phyloP scores from a whole-genome alignment of 2,797 vertebrate genomes.

The Simalia tracyae region DNA sequence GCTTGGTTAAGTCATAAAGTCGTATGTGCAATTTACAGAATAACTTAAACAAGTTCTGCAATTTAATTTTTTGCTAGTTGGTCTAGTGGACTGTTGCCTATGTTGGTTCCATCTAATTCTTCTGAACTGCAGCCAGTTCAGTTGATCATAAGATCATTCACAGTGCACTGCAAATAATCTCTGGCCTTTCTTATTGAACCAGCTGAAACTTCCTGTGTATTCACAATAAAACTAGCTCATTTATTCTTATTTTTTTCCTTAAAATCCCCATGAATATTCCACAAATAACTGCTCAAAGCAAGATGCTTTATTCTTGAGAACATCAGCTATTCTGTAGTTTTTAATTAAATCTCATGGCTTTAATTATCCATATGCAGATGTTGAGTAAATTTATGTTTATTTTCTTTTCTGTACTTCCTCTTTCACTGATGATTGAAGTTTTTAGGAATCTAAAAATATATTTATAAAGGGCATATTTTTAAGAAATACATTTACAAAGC shows the following conservation, averaged over 20 bases:
- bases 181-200: conserved; percentile 28
- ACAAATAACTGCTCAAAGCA: conserved; percentile 40
- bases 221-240: conserved; percentile 30
- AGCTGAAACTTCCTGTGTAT: conserved; percentile 11
- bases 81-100: conserved; percentile 44
- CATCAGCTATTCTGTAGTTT: conserved; percentile 44
- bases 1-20: not conserved
- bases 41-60: conserved; percentile 13
- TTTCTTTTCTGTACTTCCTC: conserved; percentile 28
- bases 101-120: conserved; percentile 46
- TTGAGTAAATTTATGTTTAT: conserved; percentile 41
- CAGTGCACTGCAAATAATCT: conserved; percentile 33
- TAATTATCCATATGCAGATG: conserved; percentile 55
- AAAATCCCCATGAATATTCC: conserved; percentile 4
- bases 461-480: not conserved
- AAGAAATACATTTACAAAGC: not conserved
- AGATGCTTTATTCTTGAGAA: conserved; percentile 46
- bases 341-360: conserved; percentile 62
- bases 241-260: conserved; percentile 36
- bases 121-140: conserved; percentile 47
- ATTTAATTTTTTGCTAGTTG: conserved; percentile 21
- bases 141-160: conserved; percentile 53
- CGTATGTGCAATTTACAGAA: not conserved
- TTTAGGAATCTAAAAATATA: conserved; percentile 21
- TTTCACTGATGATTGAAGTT: conserved; percentile 31